Base-by-base conservation (phyloP, 2,888 invertebrate species). In the Megastigmus dorsalis region DNA sequence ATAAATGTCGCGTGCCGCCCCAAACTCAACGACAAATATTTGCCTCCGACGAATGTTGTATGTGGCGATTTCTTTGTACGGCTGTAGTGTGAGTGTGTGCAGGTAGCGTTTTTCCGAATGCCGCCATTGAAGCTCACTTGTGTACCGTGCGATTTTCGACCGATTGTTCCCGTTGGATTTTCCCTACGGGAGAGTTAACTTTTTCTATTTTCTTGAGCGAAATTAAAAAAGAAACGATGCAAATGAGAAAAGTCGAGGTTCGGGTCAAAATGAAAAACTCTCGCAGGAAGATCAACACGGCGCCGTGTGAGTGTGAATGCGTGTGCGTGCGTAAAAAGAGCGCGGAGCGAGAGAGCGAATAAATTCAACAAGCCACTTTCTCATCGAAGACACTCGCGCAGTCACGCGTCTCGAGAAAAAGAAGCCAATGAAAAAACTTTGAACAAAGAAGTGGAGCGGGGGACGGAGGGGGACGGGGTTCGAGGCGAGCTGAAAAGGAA, bases 11-110 rank as follows among this genome's bases (percentile, higher is more conserved):
- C 13, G 23, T 52, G 18, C n/a, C 38, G 60, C 10, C 18, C 10
- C n/a, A n/a, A n/a, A n/a, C n/a, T n/a, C n/a, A n/a, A 36, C 18
- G 54, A 50, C 62, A 75, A 75, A 75, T 71, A 82, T 82, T 82
- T 82, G 79, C 74, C 63, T 76, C 60, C 26, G 28, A 45, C 41
- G 20, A 15, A n/a, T n/a, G n/a, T n/a, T n/a, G n/a, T n/a, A n/a
- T 18, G 3, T 10, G 13, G 36, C 18, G 50, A 57, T 20, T 45
- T 38, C n/a, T 23, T 33, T 48, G 9, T n/a, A n/a, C n/a, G n/a
- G n/a, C n/a, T n/a, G n/a, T 43, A 38, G 7, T 26, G 2, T 54
- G 50, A 18, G 23, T 26, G 3, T 18, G 43, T 45, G 45, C 15
- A 33, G 1, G 15, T 33, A 2, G 30, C 0, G 1, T 1, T 30